Conservation (phyloP, 2,797 vertebrate species). For the Xerus rutilus region DNA sequence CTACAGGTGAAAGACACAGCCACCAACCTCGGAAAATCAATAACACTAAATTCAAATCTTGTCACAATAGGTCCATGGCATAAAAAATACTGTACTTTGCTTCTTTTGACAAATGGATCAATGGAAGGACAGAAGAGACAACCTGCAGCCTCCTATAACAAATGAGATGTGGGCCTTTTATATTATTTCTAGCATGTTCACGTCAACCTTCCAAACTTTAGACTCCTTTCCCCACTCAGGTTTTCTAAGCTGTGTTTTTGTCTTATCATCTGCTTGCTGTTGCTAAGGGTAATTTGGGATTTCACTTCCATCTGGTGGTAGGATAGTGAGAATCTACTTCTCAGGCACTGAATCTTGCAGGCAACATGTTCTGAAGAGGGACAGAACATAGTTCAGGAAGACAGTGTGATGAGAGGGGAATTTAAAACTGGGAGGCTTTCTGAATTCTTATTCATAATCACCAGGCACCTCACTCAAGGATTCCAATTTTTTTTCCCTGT, state of each 20-base stretch:
- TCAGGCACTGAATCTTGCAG: not conserved
- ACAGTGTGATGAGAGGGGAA: not conserved
- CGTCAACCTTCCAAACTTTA: not conserved
- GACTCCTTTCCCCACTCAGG: not conserved
- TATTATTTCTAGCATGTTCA: not conserved
- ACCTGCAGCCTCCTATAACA: not conserved
- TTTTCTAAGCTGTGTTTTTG: not conserved
- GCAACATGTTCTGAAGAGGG: not conserved
- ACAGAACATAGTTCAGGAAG: not conserved
- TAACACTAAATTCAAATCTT: not conserved
- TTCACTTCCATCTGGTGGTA: not conserved
- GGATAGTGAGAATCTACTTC: not conserved
- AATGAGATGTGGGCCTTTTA: not conserved
- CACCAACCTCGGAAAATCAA: slow-evolving; percentile 27
- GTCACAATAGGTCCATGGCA: not conserved
- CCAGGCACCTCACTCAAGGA: not conserved
- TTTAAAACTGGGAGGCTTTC: not conserved
- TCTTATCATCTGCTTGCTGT: not conserved
- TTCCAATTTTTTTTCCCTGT: not conserved
- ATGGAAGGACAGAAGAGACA: not conserved
- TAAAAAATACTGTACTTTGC: not conserved
- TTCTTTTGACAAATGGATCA: slow-evolving; percentile 19
- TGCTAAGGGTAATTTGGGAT: not conserved
- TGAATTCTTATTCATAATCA: slow-evolving; percentile 19
- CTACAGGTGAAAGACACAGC: not conserved